phyloP scores from a whole-genome alignment of 2,797 vertebrate genomes.

The Malacoraja senta region DNA sequence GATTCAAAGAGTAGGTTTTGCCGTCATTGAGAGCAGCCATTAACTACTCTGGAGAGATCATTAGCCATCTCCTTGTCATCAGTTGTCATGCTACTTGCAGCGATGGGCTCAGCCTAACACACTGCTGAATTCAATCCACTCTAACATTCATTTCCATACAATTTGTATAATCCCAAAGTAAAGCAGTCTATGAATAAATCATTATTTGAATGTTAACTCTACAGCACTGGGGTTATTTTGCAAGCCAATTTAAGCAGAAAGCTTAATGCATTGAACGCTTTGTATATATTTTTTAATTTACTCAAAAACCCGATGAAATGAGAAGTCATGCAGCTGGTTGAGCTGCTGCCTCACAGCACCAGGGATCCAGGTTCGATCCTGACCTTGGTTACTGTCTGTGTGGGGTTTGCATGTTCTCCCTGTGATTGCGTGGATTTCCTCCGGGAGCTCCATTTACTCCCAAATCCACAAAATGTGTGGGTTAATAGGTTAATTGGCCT shows the following conservation, averaged over 20 bases:
- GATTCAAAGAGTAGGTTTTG: background rate
- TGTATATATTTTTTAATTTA: background rate
- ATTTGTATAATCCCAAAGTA: background rate
- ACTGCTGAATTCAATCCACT: background rate
- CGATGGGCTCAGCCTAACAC: slow-evolving; percentile 8
- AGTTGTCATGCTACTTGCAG: slow-evolving; percentile 6
- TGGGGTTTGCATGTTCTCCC: too few relatives aligned
- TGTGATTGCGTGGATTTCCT: too few relatives aligned
- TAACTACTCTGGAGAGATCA: slow-evolving; percentile 10
- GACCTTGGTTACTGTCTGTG: too few relatives aligned
- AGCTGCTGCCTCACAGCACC: too few relatives aligned
- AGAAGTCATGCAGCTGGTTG: background rate
- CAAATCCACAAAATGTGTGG: too few relatives aligned
- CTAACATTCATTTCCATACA: slow-evolving; percentile 28
- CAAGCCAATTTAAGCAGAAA: background rate
- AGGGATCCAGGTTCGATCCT: too few relatives aligned
- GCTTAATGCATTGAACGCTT: background rate
- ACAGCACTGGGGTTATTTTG: background rate
- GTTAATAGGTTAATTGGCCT: too few relatives aligned
- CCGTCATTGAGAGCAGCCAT: background rate
- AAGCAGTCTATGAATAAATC: slow-evolving; percentile 29
- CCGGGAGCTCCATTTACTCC: too few relatives aligned
- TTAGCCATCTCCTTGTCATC: slow-evolving; percentile 11
- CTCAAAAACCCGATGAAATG: background rate
- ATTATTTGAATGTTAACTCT: background rate